Evolutionary conservation across 2,888 invertebrate genomes (phyloP), one percentile per base, ranked within the genome.

Genomic region (Mythimna loreyi): DNA sequence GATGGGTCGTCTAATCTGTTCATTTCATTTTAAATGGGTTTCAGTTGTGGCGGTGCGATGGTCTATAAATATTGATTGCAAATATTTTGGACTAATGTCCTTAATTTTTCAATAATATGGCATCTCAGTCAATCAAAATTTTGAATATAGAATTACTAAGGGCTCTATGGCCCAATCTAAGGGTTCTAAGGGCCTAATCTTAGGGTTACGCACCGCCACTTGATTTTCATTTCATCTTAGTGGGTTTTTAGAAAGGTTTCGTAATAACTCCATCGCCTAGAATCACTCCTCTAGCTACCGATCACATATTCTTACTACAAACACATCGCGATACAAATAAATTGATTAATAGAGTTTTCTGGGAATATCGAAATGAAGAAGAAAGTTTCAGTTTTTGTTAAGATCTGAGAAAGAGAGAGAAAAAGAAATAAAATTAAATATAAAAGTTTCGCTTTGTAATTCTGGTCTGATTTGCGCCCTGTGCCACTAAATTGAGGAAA

Each of bases 181-280:
- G n/a, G n/a, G n/a, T n/a, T n/a, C n/a, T n/a, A n/a, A n/a, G n/a
- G n/a, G n/a, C 13, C 2, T 43, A 21, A 21, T 30, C 2, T 9
- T 25, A 11, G 4, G 8, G 11, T 11, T 6, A n/a, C 13, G 59
- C 47, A 47, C 67, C 52, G 80, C 50, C 70, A 64, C 36, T 45
- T n/a, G n/a, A n/a, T 47, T 33, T 23, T 36, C 33, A 53, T 53
- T 49, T 56, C 55, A 55, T 72, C 3, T 45, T 28, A n/a, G 25
- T 74, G 36, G 45, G 36, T 40, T n/a, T 63, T 23, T 13, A 6
- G 28, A 33, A 13, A n/a, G 28, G 25, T 66, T 25, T 36, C 7
- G 2, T 50, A 58, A 79, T 43, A 75, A 33, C 47, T 45, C 59
- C 81, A 78, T 78, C 77, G 71, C 71, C 72, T 77, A 25, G 78